Base-by-base conservation (phyloP, 2,797 vertebrate species). In the Leptatherina wallacei region DNA sequence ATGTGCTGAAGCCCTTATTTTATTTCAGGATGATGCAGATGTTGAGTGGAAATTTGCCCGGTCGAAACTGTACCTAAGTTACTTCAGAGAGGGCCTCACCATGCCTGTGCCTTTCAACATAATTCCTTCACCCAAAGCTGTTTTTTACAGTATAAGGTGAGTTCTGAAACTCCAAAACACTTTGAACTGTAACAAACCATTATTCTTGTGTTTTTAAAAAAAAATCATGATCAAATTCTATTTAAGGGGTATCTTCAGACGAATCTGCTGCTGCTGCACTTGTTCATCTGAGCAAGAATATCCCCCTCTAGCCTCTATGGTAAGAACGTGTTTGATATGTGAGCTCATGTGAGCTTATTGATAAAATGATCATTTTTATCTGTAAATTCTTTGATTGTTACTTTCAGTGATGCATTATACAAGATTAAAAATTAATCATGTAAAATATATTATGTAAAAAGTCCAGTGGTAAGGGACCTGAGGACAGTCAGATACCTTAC, bases 31-130 rank as follows among this genome's bases (percentile, higher is more conserved):
- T 1, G 95, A 97, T 5, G 96, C 96, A 0, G 96, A 98, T 0
- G 96, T 97, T 14, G 96, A 97, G 80, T 97, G 96, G 97, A 98
- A 97, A 71, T 97, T 97, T 72, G 96, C 96, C 40, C 90, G 96
- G 70, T 98, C 97, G 0, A 97, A 96, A 80, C 92, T 97, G 78
- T 97, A 97, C 86, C 92, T 97, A 40, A 97, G 93, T 58, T 98
- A 95, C 93, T 97, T 97, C 89, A 90, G 95, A 82, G 96, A 97
- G 55, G 96, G 96, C 12, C 93, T 97, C 88, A 97, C 95, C 0
- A 94, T 98, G 80, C 96, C 96, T 0, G 96, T 97, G 44, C 96
- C 96, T 47, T 97, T 97, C 89, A 97, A 97, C 84, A 94, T 96
- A 83, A 95, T 98, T 69, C 96, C 96, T 3, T 97, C 96, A 12